Evolutionary conservation across 2,888 invertebrate species (phyloP).

Genomic region (Actias luna): DNA sequence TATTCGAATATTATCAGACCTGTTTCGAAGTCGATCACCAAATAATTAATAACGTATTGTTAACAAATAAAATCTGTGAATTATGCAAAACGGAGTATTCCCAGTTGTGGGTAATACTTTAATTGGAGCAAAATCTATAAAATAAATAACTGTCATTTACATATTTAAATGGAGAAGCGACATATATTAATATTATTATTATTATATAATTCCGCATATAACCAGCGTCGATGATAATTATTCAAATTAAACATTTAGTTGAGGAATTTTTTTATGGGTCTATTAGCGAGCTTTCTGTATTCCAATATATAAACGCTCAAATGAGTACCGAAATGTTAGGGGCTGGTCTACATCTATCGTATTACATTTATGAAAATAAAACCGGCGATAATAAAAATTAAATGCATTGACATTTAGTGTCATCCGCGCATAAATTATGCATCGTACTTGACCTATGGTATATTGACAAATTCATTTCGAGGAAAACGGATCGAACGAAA

Average conservation of each 20-base stretch:
- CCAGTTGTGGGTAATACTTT: not conserved
- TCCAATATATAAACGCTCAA: too few relatives aligned
- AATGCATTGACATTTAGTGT: conserved; percentile 1
- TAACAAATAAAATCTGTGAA: not conserved
- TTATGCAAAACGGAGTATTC: not conserved
- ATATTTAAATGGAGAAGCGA: not conserved
- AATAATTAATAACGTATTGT: not conserved
- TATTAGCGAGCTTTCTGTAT: not conserved
- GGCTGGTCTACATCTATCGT: too few relatives aligned
- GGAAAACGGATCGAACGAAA: not conserved
- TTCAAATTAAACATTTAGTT: not conserved
- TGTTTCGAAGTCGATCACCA: not conserved
- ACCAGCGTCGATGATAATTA: not conserved
- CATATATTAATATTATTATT: not conserved
- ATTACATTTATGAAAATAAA: not conserved
- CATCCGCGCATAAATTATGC: conserved; percentile 1
- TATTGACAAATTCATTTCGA: not conserved
- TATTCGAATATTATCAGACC: not conserved
- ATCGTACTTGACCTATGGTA: conserved; percentile 3
- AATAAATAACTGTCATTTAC: not conserved
- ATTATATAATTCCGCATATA: not conserved
- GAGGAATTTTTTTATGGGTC: not conserved
- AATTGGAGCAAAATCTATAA: not conserved
- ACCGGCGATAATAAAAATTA: not conserved
- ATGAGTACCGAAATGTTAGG: too few relatives aligned